These are phyloP conservation scores for Phenganax stokvisi DNA, from an alignment of 92 coral and sea anemone species.

Conservation along the genomic window DNA sequence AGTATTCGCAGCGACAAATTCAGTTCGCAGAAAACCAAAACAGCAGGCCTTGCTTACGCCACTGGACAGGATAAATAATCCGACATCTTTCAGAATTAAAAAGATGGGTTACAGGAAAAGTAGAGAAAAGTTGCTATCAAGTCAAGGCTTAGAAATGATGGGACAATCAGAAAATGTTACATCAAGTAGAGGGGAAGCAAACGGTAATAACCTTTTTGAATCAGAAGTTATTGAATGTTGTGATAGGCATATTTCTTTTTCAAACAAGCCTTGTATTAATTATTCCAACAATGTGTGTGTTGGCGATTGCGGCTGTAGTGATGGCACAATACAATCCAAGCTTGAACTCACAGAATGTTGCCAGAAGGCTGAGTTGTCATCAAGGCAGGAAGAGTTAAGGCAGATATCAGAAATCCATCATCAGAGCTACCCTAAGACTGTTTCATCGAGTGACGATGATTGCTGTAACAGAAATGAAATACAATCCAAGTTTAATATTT, in stretches of 20 bases:
- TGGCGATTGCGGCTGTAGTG: not conserved
- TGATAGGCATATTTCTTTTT: no score
- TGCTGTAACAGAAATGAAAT: not conserved
- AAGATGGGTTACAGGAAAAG: conserved; percentile 13
- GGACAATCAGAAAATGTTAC: no score
- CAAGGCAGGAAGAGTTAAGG: not conserved
- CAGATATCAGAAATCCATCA: no score
- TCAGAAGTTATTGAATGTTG: not conserved
- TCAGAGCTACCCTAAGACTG: no score
- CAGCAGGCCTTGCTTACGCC: conserved; percentile 36
- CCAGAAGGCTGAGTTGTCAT: not conserved
- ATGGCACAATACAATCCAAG: not conserved
- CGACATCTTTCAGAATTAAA: conserved; percentile 17
- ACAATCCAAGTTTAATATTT: not conserved
- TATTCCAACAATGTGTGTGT: no score
- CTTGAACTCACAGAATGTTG: conserved; percentile 3
- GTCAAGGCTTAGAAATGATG: not conserved
- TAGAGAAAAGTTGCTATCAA: not conserved
- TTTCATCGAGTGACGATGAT: not conserved
- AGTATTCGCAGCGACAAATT: not conserved
- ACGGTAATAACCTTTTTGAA: not conserved
- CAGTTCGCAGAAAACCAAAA: conserved; percentile 3
- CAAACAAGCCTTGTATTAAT: no score
- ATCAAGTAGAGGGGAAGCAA: not conserved
- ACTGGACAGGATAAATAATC: not conserved